Evolutionary conservation across 1,140 invertebrate genomes (phyloP).

Genomic region (Drosophila nasuta): DNA sequence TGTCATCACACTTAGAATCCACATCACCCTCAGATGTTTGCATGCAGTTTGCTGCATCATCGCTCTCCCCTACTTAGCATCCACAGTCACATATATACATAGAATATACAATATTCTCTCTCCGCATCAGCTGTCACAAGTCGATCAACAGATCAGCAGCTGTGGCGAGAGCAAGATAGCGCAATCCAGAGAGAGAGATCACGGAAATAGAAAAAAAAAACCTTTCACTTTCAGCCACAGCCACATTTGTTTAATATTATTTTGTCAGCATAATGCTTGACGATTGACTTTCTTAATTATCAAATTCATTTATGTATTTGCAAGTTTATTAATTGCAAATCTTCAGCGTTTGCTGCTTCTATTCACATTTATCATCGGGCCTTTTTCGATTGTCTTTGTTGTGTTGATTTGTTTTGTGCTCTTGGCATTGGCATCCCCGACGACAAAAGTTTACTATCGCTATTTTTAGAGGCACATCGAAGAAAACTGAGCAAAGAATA

Average conservation of each 20-base stretch:
- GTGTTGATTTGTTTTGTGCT: conserved; percentile 34
- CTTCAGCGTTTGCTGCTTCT: not conserved
- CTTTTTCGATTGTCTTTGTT: conserved; percentile 4
- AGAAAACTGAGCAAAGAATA: conserved; percentile 44
- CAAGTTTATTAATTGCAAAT: conserved; percentile 7
- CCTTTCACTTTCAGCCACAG: conserved; percentile 6
- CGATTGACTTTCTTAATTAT: not conserved
- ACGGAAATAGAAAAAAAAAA: not conserved
- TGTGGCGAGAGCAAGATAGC: not conserved
- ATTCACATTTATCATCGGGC: not conserved
- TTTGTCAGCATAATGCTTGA: not conserved
- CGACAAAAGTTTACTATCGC: conserved; percentile 59
- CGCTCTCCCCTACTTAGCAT: not conserved
- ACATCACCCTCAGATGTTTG: not conserved
- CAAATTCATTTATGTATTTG: not conserved
- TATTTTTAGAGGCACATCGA: conserved; percentile 63
- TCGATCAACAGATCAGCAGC: conserved; percentile 1
- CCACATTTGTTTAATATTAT: not conserved
- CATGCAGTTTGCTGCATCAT: not conserved
- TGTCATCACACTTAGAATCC: not conserved
- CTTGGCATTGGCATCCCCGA: conserved; percentile 69
- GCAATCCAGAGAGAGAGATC: not conserved
- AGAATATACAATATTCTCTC: not conserved
- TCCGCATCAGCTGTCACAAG: not conserved
- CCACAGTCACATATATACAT: not conserved